Base-by-base conservation (phyloP, 2,797 vertebrate genomes). In the Pangasius djambal region DNA sequence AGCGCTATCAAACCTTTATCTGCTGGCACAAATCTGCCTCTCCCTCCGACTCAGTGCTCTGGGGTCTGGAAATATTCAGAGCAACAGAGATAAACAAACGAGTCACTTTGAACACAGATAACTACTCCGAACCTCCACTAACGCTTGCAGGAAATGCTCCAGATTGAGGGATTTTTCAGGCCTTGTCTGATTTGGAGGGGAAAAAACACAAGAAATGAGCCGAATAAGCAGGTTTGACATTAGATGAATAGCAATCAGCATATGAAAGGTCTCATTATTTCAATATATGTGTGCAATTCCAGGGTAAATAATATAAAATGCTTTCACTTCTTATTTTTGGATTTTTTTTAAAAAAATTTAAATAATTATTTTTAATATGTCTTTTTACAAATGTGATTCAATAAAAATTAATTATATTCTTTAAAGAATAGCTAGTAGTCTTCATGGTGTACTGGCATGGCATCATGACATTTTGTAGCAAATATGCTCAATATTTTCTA, bases 31-130 rank as follows among this genome's bases (percentile, higher is more conserved):
- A 57, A 89, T 55, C 91, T 69, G 89, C 89, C 86, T 87, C 85
- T 84, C 88, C 90, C 91, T 86, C 52, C 22, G 89, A 91, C 88
- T 90, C 57, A 88, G 81, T 86, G 70, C 85, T 91, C 88, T 88
- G 78, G 90, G 88, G 92, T 92, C 92, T 92, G 91, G 91, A 94
- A 93, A 92, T 92, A 89, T 89, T 92, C 91, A 89, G 88, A 55
- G 88, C 86, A 74, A 88, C 83, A 77, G 69, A 90, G 92, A 93
- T 91, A 91, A 92, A 91, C 90, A 83, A 69, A 87, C 48, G 25
- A 59, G 83, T 44, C 65, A 65, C 92, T 94, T 90, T 92, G 92
- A 92, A 92, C 88, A 83, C 85, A 89, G 90, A 92, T 91, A 92
- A 92, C 74, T 57, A 65, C 87, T 85, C 88, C 48, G 48, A 90